phyloP scores from a whole-genome alignment of 2,113 vertebrate genomes.

The Peromyscus leucopus region DNA sequence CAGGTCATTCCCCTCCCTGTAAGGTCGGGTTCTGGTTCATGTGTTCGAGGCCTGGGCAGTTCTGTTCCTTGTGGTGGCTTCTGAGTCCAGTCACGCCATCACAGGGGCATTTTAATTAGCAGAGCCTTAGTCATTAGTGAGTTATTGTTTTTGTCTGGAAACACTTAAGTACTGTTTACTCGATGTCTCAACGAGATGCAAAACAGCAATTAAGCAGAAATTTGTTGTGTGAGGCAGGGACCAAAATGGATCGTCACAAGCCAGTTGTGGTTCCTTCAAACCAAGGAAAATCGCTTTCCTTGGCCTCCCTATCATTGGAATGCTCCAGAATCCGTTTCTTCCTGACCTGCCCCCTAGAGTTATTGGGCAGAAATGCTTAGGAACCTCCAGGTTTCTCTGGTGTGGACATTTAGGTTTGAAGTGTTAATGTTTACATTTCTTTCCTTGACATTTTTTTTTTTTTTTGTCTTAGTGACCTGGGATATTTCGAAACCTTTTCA shows the following conservation, averaged over 20 bases:
- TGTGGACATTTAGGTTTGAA: neutral
- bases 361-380: neutral
- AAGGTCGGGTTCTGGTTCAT: neutral
- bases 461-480: slow-evolving; percentile 14
- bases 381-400: neutral
- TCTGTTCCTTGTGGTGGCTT: slow-evolving; percentile 63
- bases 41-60: neutral
- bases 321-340: neutral
- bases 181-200: slow-evolving; percentile 83
- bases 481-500: slow-evolving; percentile 48
- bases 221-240: slow-evolving; percentile 80
- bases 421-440: slow-evolving; percentile 23
- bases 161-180: slow-evolving; percentile 85
- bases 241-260: slow-evolving; percentile 69
- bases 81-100: slow-evolving; percentile 74
- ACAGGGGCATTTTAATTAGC: slow-evolving; percentile 84
- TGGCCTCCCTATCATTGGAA: neutral
- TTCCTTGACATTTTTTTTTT: neutral
- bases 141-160: slow-evolving; percentile 87
- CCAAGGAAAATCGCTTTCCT: slow-evolving; percentile 27
- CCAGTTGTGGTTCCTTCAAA: slow-evolving; percentile 58
- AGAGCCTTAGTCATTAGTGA: slow-evolving; percentile 85
- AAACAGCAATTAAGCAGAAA: slow-evolving; percentile 85
- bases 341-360: slow-evolving; percentile 38
- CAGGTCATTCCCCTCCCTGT: neutral